These are phyloP conservation scores for Hucho hucho DNA, from an alignment of 2,113 vertebrate species.

Conservation along the genomic window DNA sequence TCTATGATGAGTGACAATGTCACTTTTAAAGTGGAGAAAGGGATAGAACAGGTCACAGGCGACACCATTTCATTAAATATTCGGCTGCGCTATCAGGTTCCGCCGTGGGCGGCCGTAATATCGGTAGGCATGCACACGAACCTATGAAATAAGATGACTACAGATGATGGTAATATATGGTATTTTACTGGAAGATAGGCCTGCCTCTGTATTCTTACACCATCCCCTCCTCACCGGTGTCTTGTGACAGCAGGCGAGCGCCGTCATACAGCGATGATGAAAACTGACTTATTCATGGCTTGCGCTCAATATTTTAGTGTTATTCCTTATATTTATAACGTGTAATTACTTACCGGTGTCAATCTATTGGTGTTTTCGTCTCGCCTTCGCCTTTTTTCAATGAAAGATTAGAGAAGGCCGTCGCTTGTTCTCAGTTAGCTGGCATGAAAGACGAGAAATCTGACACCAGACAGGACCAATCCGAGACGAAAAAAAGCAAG, in stretches of 20 bases:
- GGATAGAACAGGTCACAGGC: conserved; percentile 23
- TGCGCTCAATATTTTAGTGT: neutral
- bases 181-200: neutral
- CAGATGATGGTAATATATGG: neutral
- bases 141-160: neutral
- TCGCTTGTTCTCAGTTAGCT: conserved; percentile 65
- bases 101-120: neutral
- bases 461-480: conserved; percentile 51
- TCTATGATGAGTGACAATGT: neutral
- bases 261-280: conserved; percentile 22
- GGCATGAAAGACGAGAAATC: conserved; percentile 11
- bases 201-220: conserved; percentile 16
- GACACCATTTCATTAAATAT: conserved; percentile 41
- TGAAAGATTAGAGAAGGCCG: conserved; percentile 44
- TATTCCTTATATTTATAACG: neutral
- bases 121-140: neutral
- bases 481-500: fast-evolving
- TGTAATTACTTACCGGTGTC: conserved; percentile 50
- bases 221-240: conserved; percentile 34
- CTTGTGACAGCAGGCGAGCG: conserved; percentile 64
- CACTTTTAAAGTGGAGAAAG: neutral
- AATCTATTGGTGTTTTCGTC: conserved; percentile 18
- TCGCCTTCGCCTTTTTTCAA: conserved; percentile 45
- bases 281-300: neutral
- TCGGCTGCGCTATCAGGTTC: conserved; percentile 2